A percentile compares a stretch with the other conserved stretches of the same genome.
phyloP scores from a whole-genome alignment of 2,113 vertebrate genomes.

The Aspiorhynchus laticeps region DNA sequence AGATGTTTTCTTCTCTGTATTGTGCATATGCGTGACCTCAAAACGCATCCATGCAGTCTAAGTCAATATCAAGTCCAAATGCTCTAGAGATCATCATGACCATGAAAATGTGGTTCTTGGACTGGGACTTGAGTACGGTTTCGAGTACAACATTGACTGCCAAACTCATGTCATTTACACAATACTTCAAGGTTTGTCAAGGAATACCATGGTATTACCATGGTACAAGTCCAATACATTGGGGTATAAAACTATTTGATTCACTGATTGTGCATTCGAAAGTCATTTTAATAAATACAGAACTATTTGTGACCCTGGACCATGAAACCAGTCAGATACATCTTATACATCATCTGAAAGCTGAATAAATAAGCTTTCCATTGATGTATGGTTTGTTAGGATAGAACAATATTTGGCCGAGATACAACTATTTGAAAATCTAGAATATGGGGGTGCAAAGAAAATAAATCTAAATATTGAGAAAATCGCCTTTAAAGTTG shows the following conservation, averaged over 20 bases:
- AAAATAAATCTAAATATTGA: no score
- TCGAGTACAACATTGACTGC: background rate
- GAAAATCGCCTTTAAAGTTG: no score
- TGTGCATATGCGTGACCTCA: background rate
- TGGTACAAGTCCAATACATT: background rate
- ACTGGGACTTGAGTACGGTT: background rate
- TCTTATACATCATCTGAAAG: no score
- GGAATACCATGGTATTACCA: background rate
- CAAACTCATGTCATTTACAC: background rate
- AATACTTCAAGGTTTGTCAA: background rate
- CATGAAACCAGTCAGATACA: no score
- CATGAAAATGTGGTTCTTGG: background rate
- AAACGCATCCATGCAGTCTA: background rate
- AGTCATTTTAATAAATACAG: background rate
- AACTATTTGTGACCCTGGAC: no score
- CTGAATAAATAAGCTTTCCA: no score
- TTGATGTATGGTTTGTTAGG: no score
- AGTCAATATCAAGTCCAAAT: background rate
- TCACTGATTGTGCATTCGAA: background rate
- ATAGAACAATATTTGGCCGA: no score
- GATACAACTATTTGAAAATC: no score
- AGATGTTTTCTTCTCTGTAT: background rate
- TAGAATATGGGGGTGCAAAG: no score
- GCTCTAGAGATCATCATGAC: background rate
- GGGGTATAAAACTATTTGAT: background rate